Conservation (phyloP, 1,140 invertebrate species). For the Phenacoccus solenopsis region DNA sequence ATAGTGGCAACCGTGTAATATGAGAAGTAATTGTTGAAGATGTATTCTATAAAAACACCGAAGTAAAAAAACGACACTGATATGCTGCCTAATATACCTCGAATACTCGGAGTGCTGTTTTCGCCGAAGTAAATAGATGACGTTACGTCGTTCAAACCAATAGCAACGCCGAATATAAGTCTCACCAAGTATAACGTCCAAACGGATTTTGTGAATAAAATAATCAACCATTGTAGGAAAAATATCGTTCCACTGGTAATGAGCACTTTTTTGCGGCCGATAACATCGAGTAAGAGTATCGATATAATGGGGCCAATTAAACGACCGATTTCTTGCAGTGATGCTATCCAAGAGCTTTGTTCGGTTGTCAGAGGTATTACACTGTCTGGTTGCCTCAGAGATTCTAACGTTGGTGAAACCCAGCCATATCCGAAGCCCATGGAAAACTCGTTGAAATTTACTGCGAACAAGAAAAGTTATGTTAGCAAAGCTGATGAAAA, state of each 20-base stretch:
- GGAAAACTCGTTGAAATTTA: slow-evolving; percentile 6
- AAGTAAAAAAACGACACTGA: slow-evolving; percentile 62
- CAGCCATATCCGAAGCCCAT: slow-evolving; percentile 5
- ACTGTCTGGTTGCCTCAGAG: not conserved
- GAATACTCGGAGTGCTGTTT: slow-evolving; percentile 38
- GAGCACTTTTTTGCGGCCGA: not conserved
- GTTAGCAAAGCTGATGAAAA: too few species aligned
- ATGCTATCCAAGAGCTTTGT: not conserved
- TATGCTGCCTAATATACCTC: slow-evolving; percentile 46
- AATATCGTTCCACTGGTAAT: not conserved
- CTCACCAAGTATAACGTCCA: not conserved
- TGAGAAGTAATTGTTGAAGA: slow-evolving; percentile 53
- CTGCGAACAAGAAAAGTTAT: too few species aligned
- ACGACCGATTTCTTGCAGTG: not conserved
- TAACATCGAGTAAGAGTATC: not conserved
- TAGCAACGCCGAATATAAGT: slow-evolving; percentile 42
- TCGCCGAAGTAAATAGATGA: slow-evolving; percentile 75
- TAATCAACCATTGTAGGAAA: not conserved
- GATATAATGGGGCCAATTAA: not conserved
- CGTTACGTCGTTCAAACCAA: slow-evolving; percentile 59
- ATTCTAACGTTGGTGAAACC: not conserved
- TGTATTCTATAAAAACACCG: slow-evolving; percentile 65
- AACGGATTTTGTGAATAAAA: not conserved
- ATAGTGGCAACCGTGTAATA: slow-evolving; percentile 52
- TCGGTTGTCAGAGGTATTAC: not conserved